These are phyloP conservation scores for Mesitornis unicolor DNA, from an alignment of 2,113 vertebrate genomes.

Conservation along the genomic window DNA sequence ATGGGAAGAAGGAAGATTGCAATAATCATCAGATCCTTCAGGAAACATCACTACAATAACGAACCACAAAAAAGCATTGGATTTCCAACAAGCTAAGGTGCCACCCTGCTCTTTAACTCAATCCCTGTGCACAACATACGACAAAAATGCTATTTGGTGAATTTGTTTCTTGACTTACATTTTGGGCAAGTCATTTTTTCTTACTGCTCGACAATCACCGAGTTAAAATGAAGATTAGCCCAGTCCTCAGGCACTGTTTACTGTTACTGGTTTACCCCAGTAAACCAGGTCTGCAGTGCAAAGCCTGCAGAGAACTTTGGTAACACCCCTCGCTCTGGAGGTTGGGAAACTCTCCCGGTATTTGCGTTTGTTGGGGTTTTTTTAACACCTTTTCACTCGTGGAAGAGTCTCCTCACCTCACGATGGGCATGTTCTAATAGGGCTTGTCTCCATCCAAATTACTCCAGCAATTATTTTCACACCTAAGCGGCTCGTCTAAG, in stretches of 20 bases:
- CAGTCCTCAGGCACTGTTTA: too few relatives aligned
- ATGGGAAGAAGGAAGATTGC: not conserved
- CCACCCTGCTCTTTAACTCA: too few relatives aligned
- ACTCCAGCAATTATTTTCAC: not conserved
- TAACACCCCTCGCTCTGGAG: not conserved
- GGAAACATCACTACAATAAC: not conserved
- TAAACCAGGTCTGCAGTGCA: not conserved
- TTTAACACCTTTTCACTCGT: not conserved
- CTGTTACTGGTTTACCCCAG: too few relatives aligned
- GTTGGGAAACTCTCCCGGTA: not conserved
- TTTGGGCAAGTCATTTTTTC: not conserved
- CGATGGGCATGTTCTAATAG: not conserved
- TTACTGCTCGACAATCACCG: not conserved
- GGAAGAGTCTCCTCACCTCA: not conserved
- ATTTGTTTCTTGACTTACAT: not conserved
- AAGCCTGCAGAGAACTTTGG: not conserved
- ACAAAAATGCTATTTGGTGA: not conserved
- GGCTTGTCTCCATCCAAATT: not conserved
- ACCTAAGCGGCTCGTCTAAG: not conserved
- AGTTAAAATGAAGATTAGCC: not conserved
- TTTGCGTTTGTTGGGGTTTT: not conserved
- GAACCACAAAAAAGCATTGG: not conserved
- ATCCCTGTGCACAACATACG: not conserved
- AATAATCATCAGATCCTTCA: not conserved
- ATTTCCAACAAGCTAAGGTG: not conserved